Conservation (phyloP, 2,113 vertebrate genomes). For the Leuciscus idus region DNA sequence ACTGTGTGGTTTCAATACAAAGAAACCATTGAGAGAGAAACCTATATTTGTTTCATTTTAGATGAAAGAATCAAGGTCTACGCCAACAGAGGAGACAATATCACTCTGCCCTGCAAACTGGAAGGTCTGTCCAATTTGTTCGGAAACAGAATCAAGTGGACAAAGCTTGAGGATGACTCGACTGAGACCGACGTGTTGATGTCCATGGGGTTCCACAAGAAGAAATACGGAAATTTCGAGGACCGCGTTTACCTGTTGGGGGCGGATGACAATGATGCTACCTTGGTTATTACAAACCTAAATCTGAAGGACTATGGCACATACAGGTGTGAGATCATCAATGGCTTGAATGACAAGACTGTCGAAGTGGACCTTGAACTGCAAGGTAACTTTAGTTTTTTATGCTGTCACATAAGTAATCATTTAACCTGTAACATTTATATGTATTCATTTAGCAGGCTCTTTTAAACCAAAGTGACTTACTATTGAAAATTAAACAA, state of each 20-base stretch:
- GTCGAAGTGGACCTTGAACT: slow-evolving; percentile 82
- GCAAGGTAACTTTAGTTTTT: slow-evolving; percentile 68
- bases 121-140: slow-evolving; percentile 62
- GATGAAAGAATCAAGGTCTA: slow-evolving; percentile 73
- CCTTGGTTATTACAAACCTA: slow-evolving; percentile 82
- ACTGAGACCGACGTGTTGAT: slow-evolving; percentile 85
- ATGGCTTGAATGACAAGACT: slow-evolving; percentile 82
- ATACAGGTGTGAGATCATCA: slow-evolving; percentile 90
- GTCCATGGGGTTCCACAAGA: slow-evolving; percentile 88
- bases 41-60: slow-evolving; percentile 60
- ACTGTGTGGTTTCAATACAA: background rate
- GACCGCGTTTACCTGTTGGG: slow-evolving; percentile 78
- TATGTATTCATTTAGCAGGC: background rate
- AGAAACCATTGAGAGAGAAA: background rate
- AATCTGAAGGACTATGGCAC: slow-evolving; percentile 83
- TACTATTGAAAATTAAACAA: background rate
- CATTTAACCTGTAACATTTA: background rate
- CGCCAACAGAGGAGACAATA: slow-evolving; percentile 81
- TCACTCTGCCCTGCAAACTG: slow-evolving; percentile 88
- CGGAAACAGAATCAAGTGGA: slow-evolving; percentile 89
- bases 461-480: background rate
- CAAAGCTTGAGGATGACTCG: slow-evolving; percentile 85
- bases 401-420: background rate
- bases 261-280: slow-evolving; percentile 79
- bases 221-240: slow-evolving; percentile 81